A percentile compares a stretch with the other conserved stretches of the same genome.
These are phyloP conservation scores for Hofmannophila pseudospretella DNA, from an alignment of 2,888 invertebrate genomes.

Conservation along the genomic window DNA sequence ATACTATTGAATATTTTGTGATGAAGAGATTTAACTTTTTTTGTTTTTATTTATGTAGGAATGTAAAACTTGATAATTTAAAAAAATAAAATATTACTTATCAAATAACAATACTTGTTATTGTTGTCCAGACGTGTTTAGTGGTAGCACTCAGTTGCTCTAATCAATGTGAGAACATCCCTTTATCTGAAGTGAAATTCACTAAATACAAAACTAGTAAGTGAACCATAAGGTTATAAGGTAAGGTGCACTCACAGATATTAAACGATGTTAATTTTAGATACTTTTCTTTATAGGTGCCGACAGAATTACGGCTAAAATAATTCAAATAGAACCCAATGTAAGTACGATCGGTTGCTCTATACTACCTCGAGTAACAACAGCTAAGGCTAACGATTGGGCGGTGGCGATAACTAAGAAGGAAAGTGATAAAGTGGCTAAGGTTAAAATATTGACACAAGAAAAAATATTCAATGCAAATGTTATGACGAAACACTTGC, in stretches of 20 bases:
- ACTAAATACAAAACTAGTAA: too few species aligned
- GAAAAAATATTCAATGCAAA: slow-evolving; percentile 24
- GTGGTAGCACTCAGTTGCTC: too few species aligned
- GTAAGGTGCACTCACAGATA: slow-evolving; percentile 20
- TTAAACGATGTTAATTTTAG: slow-evolving; percentile 22
- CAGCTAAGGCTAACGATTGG: slow-evolving; percentile 25
- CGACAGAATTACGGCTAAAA: slow-evolving; percentile 19
- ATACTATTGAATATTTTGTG: too few species aligned
- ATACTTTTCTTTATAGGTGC: slow-evolving; percentile 36
- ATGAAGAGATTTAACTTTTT: too few species aligned
- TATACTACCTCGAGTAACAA: slow-evolving; percentile 10
- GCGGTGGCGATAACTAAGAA: slow-evolving; percentile 41
- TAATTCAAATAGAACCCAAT: slow-evolving; percentile 10
- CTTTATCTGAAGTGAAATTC: too few species aligned
- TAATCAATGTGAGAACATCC: too few species aligned
- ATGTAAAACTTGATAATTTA: too few species aligned
- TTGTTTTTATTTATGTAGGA: too few species aligned
- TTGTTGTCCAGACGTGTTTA: too few species aligned
- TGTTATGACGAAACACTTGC: neutral
- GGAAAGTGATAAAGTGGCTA: slow-evolving; percentile 28
- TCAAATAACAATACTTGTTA: too few species aligned
- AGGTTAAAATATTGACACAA: slow-evolving; percentile 26
- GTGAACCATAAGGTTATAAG: too few species aligned
- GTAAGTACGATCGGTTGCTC: slow-evolving; percentile 4
- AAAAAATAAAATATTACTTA: too few species aligned